Evolutionary conservation across 1,140 invertebrate genomes (phyloP).

Genomic region (Drosophila orosa): DNA sequence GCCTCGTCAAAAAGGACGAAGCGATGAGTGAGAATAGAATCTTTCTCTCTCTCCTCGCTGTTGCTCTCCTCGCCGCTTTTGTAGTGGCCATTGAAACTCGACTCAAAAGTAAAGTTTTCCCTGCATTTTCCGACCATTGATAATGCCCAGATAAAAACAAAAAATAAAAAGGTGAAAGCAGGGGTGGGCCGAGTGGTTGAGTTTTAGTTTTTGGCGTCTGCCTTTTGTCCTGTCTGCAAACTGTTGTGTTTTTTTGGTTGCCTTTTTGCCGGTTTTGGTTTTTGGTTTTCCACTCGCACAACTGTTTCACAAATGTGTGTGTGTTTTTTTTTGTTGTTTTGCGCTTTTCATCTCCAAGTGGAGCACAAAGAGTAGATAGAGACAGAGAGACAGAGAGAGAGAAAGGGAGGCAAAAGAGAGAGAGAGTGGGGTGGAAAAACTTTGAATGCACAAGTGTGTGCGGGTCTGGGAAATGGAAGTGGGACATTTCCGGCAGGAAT

Average conservation of each 20-base stretch:
- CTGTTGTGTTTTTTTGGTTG: constrained; percentile 35
- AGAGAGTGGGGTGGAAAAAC: constrained; percentile 14
- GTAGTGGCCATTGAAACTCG: constrained; percentile 63
- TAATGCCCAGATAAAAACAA: constrained; percentile 17
- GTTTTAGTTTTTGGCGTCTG: constrained; percentile 65
- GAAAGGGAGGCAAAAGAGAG: not conserved
- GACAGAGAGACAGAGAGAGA: not conserved
- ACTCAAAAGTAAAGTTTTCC: constrained; percentile 73
- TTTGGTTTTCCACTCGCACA: constrained; percentile 61
- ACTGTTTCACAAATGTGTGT: constrained; percentile 63
- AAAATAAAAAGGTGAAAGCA: not conserved
- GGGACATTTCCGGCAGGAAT: constrained; percentile 55
- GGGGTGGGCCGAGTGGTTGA: constrained; percentile 3
- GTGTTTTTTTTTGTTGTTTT: constrained; percentile 41
- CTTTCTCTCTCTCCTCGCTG: not conserved
- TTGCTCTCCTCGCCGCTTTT: constrained; percentile 14
- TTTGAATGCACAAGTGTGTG: constrained; percentile 46
- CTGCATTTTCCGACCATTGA: constrained; percentile 31
- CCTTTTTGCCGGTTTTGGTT: constrained; percentile 34
- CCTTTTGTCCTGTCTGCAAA: constrained; percentile 61
- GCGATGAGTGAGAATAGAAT: constrained; percentile 69
- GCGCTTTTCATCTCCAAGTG: constrained; percentile 64
- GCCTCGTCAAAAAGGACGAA: constrained; percentile 77
- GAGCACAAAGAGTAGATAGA: constrained; percentile 41
- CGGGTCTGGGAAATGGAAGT: constrained; percentile 55